Evolutionary conservation across 2,888 invertebrate genomes (phyloP).

Genomic region (Kuschelorhynchus macadamiae): DNA sequence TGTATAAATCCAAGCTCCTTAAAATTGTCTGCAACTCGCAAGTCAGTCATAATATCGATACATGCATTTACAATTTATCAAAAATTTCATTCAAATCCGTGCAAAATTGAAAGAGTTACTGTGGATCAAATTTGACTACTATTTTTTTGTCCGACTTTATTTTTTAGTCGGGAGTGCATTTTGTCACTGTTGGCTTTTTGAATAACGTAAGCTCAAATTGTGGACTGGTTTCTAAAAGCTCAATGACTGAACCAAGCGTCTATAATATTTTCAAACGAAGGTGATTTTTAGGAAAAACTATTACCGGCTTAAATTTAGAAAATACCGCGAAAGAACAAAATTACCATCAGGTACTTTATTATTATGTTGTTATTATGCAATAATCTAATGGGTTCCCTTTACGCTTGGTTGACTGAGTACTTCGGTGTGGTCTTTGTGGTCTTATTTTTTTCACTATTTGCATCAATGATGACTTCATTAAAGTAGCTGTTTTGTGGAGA

Average conservation of each 20-base stretch:
- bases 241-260: not conserved
- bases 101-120: no score
- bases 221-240: no score
- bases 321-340: constrained; percentile 19
- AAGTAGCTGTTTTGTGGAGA: constrained; percentile 2
- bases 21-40: no score
- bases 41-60: no score
- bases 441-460: constrained; percentile 19
- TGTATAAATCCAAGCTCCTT: no score
- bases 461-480: constrained; percentile 25
- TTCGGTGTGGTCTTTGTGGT: constrained; percentile 41
- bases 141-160: no score
- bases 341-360: constrained; percentile 29
- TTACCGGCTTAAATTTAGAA: constrained; percentile 23
- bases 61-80: no score
- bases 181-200: no score
- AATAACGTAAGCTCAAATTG: no score
- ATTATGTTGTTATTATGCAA: constrained; percentile 37
- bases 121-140: no score
- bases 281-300: constrained; percentile 3
- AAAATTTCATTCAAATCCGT: no score
- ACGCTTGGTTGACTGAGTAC: constrained; percentile 34
- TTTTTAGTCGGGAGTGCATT: no score
- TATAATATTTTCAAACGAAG: not conserved
- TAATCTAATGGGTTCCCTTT: constrained; percentile 36